phyloP scores from a whole-genome alignment of 2,888 invertebrate species.

The Creontiades dilutus region DNA sequence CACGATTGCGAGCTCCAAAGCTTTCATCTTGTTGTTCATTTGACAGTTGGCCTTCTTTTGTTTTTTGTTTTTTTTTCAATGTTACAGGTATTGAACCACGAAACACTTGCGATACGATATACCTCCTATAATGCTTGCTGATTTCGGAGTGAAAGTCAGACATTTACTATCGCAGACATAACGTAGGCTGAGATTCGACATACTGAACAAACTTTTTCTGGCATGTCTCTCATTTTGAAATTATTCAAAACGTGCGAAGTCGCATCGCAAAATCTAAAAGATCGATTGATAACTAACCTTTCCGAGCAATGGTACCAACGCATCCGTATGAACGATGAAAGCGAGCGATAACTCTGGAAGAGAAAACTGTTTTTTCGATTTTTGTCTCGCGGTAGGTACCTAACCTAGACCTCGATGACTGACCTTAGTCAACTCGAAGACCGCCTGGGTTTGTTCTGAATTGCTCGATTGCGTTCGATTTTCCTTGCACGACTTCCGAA shows the following conservation, averaged over 20 bases:
- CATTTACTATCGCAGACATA: background rate
- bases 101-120: background rate
- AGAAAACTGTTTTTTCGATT: background rate
- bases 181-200: no score
- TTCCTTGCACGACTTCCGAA: constrained; percentile 22
- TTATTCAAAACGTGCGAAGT: no score
- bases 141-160: background rate
- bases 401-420: constrained; percentile 7
- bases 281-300: no score
- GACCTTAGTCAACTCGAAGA: background rate
- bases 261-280: no score
- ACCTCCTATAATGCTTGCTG: background rate
- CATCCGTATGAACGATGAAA: background rate
- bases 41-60: background rate
- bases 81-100: background rate
- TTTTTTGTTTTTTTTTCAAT: background rate
- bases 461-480: constrained; percentile 27
- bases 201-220: no score
- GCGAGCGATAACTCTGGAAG: constrained; percentile 13
- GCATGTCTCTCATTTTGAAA: no score
- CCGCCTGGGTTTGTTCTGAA: constrained; percentile 22
- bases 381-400: background rate
- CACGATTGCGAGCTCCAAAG: background rate
- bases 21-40: background rate
- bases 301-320: no score